Evolutionary conservation across 2,113 vertebrate genomes (phyloP).

Genomic region (Eleginops maclovinus): DNA sequence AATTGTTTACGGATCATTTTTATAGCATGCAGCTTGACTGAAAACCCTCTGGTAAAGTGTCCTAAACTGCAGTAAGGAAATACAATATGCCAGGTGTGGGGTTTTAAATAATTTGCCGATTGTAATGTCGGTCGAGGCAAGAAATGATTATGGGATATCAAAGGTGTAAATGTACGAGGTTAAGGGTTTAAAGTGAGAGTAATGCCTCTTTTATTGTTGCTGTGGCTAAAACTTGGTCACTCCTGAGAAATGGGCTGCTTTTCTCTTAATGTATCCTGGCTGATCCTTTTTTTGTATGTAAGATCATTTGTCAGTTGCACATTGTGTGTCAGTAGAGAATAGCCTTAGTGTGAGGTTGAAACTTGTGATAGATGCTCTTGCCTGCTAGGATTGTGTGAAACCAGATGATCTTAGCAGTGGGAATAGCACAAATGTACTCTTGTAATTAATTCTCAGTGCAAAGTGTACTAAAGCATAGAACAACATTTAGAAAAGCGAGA

Average conservation of each 20-base stretch:
- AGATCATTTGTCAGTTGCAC: conserved; percentile 6
- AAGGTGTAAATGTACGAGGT: background rate
- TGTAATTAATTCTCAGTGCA: conserved; percentile 14
- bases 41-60: conserved; percentile 34
- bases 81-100: background rate
- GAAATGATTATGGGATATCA: conserved; percentile 19
- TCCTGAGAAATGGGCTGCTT: conserved; percentile 12
- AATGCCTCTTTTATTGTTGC: conserved; percentile 16
- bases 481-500: background rate
- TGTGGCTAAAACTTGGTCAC: conserved; percentile 25
- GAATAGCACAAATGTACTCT: conserved; percentile 30
- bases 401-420: conserved; percentile 3
- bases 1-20: conserved; percentile 50
- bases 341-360: conserved; percentile 11
- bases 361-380: conserved; percentile 5
- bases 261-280: conserved; percentile 19
- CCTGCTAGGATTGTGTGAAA: conserved; percentile 17
- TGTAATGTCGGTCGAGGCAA: conserved; percentile 17
- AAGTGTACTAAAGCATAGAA: conserved; percentile 18
- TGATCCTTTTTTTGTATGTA: conserved; percentile 16
- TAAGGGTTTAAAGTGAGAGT: conserved; percentile 13
- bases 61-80: conserved; percentile 9
- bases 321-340: background rate
- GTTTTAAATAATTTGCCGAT: conserved; percentile 41
- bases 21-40: conserved; percentile 29